Evolutionary conservation across 2,888 invertebrate species (phyloP), one percentile per base, ranked within the genome.

Genomic region (Periphyllus acericola): DNA sequence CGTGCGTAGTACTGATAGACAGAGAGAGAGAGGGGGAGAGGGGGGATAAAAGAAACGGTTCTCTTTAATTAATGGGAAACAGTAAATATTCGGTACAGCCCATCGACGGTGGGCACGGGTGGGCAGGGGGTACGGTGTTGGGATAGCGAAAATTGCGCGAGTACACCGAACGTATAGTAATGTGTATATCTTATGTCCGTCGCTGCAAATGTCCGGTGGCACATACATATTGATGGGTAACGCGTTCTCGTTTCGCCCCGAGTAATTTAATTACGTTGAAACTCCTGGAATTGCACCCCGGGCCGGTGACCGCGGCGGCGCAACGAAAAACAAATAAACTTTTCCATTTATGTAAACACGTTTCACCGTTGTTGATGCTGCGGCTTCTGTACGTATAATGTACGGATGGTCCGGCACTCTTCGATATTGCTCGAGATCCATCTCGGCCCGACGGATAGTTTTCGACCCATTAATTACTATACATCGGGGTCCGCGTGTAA

Each of bases 231-330:
- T 68, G 78, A 85, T 85, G 85, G 71, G 29, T 75, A 21, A 32
- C 25, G 17, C 14, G 71, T 29, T 71, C 71, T 71, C 40, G 68
- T 74, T 75, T 83, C 40, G 14, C 75, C 74, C 29, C 29, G 17
- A 85, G 84, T 85, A 85, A 85, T 85, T 85, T 66, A 85, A 85
- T 85, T 68, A 85, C 83, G 60, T 60, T 29, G 36, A 55, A 74
- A 60, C 75, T 83, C 36, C 36, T 74, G 55, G 55, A 55, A 55
- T 72, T 19, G 74, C n/a, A 36, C 19, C 52, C 25, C 81, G n/a
- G 36, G 40, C 80, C 17, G 17, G 36, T 6, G 8, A 3, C 17
- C 1, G 25, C 11, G 11, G 40, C 36, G 36, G 9, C 29, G 25
- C 25, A 25, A 25, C 1, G 81, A 81, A 81, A 81, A 81, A 81